phyloP scores from a whole-genome alignment of 2,113 vertebrate genomes.

The Alaudala cheleensis region DNA sequence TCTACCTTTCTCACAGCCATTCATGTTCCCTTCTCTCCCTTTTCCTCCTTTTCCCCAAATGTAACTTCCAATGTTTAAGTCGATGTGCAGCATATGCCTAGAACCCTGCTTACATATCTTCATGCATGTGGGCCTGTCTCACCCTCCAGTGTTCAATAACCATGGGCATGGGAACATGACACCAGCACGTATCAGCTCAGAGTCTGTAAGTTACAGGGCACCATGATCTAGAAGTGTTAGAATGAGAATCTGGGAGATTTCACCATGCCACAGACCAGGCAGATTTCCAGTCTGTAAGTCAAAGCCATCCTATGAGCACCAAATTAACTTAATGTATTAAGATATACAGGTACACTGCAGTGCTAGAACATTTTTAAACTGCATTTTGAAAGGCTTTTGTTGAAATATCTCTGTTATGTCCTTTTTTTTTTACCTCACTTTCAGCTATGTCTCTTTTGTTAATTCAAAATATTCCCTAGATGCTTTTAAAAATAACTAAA shows the following conservation, averaged over 20 bases:
- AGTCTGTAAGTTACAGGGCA: background rate
- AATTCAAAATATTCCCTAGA: conserved; percentile 13
- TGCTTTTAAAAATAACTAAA: conserved; percentile 18
- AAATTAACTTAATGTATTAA: background rate
- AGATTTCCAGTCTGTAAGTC: background rate
- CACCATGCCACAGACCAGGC: background rate
- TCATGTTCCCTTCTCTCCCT: background rate
- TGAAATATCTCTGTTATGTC: background rate
- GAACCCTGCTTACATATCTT: background rate
- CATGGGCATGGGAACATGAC: accelerated
- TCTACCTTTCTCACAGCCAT: background rate
- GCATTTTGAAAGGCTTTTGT: background rate
- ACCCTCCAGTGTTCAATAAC: background rate
- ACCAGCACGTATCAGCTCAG: background rate
- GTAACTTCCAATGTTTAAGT: background rate
- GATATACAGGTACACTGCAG: background rate
- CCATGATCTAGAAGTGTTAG: background rate
- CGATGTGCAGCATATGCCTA: accelerated
- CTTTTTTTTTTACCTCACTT: background rate
- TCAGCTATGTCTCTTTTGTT: background rate
- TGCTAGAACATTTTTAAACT: background rate
- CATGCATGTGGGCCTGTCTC: background rate
- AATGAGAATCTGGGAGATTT: background rate
- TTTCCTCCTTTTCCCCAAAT: background rate
- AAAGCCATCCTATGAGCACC: background rate